Evolutionary conservation across 1,140 invertebrate genomes (phyloP).

Genomic region (Dreissena rostriformis): DNA sequence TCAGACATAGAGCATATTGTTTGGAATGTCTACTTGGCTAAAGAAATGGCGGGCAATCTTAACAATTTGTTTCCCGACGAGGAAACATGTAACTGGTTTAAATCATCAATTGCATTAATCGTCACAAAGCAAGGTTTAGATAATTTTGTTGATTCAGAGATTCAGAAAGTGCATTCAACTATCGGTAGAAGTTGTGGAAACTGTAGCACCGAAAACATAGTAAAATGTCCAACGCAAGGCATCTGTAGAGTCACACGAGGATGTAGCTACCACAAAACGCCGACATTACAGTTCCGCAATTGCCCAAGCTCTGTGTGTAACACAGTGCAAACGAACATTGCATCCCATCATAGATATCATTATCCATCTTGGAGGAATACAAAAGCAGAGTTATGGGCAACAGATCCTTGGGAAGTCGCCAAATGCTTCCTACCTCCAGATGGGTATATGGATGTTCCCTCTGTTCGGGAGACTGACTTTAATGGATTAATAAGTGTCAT

Average conservation of each 20-base stretch:
- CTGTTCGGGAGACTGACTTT: not conserved
- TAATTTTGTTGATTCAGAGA: no score
- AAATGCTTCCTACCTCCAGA: constrained; percentile 15
- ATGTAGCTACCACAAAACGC: not conserved
- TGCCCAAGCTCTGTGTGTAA: not conserved
- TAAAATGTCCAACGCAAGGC: no score
- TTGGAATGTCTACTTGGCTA: no score
- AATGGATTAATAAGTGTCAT: not conserved
- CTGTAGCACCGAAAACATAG: not conserved
- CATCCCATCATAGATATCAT: not conserved
- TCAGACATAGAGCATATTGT: no score
- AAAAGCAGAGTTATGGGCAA: not conserved
- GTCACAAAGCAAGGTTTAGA: no score
- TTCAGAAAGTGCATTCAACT: no score
- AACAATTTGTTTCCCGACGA: no score
- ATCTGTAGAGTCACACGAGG: not conserved
- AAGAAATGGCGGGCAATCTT: no score
- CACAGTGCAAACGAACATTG: not conserved
- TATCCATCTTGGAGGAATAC: not conserved
- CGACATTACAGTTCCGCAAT: not conserved
- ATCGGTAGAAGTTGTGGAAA: not conserved
- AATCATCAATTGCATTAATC: no score
- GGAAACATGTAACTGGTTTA: no score
- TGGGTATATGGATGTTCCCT: not conserved
- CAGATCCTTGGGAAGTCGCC: not conserved